Evolutionary conservation across 2,113 vertebrate genomes (phyloP), one percentile per base, ranked within the genome.

Genomic region (Tragelaphus scriptus): DNA sequence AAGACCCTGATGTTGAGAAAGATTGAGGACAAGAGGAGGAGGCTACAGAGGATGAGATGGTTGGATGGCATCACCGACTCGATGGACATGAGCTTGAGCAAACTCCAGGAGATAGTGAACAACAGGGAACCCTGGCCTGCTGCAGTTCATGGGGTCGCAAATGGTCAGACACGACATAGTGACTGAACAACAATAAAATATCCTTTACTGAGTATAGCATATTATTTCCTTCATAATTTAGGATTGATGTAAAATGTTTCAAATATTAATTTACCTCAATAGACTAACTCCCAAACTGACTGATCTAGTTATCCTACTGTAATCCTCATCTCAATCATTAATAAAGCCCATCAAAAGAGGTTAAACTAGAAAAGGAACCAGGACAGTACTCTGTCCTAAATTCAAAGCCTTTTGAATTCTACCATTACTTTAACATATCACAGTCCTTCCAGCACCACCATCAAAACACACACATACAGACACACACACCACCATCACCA

Each of bases 161-260:
- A 71, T 71, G 68, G 19, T 71, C n/a, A 23, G 19, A 71, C n/a
- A 71, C 1, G n/a, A 40, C 5, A 71, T 23, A 71, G 68, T 40
- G 19, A 71, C 5, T 6, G 10, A 71, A 40, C 5, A 71, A 71
- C n/a, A 71, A n/a, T n/a, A n/a, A 71, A 71, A 11, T 40, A 40
- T 23, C 68, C 68, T 13, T 91, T 95, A 58, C 53, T 80, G 56
- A 96, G 21, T 23, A 19, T 25, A 79, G 55, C 44, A n/a, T 80
- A 90, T 30, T 88, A 90, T 97, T 95, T 80, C 36, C 58, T 96
- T 88, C 30, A 68, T 71, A 88, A 51, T 3, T 92, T 84, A 63
- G 6, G 26, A 71, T 25, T 85, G 58, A 56, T 90, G 58, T 96
- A 79, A 92, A 94, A 55, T 79, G 15, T 51, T 95, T 77, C 36